phyloP scores from a whole-genome alignment of 2,113 vertebrate species.

The Lota lota region DNA sequence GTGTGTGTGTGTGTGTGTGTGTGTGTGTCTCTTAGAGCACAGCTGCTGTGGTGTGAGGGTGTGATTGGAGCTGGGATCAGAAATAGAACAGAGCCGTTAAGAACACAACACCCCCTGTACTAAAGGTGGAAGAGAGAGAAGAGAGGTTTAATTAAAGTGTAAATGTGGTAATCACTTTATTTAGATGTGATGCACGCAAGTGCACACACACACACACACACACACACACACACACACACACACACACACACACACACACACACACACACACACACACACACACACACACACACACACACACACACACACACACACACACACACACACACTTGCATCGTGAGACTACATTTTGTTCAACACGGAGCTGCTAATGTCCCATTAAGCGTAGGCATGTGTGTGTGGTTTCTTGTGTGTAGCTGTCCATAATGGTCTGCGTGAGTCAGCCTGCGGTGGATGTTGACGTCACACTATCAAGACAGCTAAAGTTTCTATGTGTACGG shows the following conservation, averaged over 20 bases:
- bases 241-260: neutral
- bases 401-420: conserved; percentile 4
- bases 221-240: neutral
- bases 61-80: conserved; percentile 61
- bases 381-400: neutral
- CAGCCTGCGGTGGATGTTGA: conserved; percentile 32
- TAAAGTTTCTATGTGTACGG: neutral
- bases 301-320: neutral
- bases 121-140: conserved; percentile 49
- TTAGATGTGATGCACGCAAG: neutral
- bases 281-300: neutral
- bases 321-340: too few species aligned
- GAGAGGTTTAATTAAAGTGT: conserved; percentile 47
- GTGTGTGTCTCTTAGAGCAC: conserved; percentile 20
- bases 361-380: too few species aligned
- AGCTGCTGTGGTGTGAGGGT: conserved; percentile 47
- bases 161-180: too few species aligned
- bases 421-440: conserved; percentile 29
- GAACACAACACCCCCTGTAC: conserved; percentile 65
- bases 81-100: conserved; percentile 60
- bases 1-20: too few species aligned
- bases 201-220: neutral
- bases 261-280: neutral
- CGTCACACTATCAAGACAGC: conserved; percentile 20
- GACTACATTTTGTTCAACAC: too few species aligned